Conservation (phyloP, 1,140 invertebrate genomes). For the Euborellia annulipes region DNA sequence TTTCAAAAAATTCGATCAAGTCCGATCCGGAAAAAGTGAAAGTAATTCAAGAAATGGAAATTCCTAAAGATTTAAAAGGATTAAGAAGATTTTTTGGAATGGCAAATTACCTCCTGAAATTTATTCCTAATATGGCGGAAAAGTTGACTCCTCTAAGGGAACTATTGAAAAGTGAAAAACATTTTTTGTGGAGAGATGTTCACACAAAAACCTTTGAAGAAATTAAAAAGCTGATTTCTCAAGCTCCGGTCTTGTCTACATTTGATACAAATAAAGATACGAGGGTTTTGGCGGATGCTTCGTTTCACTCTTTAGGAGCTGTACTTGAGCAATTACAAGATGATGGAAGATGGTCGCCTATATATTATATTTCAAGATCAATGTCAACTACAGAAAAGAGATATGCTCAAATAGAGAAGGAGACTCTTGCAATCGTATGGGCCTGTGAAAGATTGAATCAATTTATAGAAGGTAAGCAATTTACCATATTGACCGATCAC, state of each 20-base stretch:
- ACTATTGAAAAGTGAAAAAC: background rate
- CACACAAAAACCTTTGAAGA: background rate
- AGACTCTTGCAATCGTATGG: background rate
- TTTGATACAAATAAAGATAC: background rate
- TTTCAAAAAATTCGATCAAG: background rate
- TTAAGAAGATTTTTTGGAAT: background rate
- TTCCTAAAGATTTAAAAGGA: background rate
- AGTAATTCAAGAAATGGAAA: background rate
- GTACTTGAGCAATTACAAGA: background rate
- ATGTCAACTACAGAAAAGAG: background rate
- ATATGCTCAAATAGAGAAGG: background rate
- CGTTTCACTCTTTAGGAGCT: background rate
- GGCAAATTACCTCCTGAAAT: background rate
- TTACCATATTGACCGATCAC: background rate
- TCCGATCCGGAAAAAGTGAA: background rate
- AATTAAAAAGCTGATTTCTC: background rate
- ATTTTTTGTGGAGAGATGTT: background rate
- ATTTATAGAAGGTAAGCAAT: background rate
- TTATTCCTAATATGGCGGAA: background rate
- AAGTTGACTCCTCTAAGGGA: background rate
- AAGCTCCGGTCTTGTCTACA: background rate
- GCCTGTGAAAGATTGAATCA: background rate
- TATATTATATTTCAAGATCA: background rate
- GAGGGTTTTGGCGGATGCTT: background rate
- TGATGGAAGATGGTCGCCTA: background rate